Base-by-base conservation (phyloP, 2,113 vertebrate genomes). In the Microcebus jonahi region DNA sequence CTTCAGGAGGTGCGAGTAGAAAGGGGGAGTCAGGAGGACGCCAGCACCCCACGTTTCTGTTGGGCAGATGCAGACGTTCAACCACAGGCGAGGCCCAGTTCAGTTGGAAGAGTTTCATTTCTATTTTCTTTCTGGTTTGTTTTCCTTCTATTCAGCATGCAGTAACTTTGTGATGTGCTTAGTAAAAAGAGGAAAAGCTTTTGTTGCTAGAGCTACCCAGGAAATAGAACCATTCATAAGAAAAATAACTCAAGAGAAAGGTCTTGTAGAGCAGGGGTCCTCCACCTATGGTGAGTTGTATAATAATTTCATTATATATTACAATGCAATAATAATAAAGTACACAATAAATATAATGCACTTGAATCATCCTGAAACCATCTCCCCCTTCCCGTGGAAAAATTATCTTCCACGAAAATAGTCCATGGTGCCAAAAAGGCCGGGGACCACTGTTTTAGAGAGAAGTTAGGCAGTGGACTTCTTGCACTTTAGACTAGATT, bases 401-500 rank as follows among this genome's bases (percentile, higher is more conserved):
- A 55, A 55, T 55, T 55, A 17, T 55, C 53, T 55, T 55, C 53
- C 53, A 55, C 1, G 17, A 55, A 55, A 55, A 55, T 15, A 5
- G 53, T 55, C 17, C 53, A 17, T 55, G 53, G 15, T 55, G 17
- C 53, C 53, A 55, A 55, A 55, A 55, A 55, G 15, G 53, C 15
- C 17, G 53, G 53, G 53, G 17, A 55, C 53, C 17, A 18, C 53
- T 55, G 53, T 55, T 55, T 18, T 18, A 17, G 14, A 55, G 34
- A 94, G 23, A n/a, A 39, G 45, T 21, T 53, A 17, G 29, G 39
- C 8, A 2, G 21, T 10, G 29, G 80, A 39, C 36, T 71, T 73
- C 36, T 70, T 92, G 63, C 88, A 86, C 93, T 73, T 75, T 1
- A 89, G 91, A 45, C 36, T 88, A 87, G 91, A 96, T 91, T 97